Evolutionary conservation across 1,140 invertebrate genomes (phyloP), one percentile per base, ranked within the genome.

Genomic region (Listronotus oregonensis): DNA sequence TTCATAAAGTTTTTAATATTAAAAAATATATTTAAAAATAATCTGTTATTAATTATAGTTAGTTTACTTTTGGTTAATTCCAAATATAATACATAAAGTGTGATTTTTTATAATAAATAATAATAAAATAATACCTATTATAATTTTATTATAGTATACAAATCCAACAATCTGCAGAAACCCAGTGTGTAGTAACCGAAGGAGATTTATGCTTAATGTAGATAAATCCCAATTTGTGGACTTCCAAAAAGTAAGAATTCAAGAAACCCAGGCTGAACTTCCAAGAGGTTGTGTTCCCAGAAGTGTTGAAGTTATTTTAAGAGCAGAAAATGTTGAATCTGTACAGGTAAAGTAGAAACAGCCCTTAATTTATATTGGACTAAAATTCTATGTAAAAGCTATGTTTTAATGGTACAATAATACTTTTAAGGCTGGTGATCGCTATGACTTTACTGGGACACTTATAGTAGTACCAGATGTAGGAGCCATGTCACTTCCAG

Each of bases 391-490:
- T 3, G 21, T 27, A 27, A 27, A 27, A 27, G 2, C 1, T 3
- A 27, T 27, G 21, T 27, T 27, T 27, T 27, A 27, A 27, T 27
- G 5, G 21, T 27, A 27, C 5, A 27, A 3, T 27, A 27, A 27
- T 27, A 27, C 21, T 27, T 27, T 51, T 51, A 37, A 85, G 81
- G 86, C 87, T 42, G 87, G 87, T n/a, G 86, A 88, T 75, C 82
- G 94, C 50, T 98, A 96, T 78, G 96, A 99, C 79, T 99, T 99
- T 76, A 97, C 92, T 37, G 94, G 98, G 50, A 97, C 96, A 1
- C 81, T 99, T 6, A 98, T 99, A 75, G 97, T 98, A 5, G 94
- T 99, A 1, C 98, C 98, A 2, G 97, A 99, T 84, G 92, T 99
- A 2, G 89, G 90, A 6, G 88, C 89, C 5, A 77, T 99, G 21